Conservation (phyloP, 2,797 vertebrate species). For the Chaetodon trifasciatus region DNA sequence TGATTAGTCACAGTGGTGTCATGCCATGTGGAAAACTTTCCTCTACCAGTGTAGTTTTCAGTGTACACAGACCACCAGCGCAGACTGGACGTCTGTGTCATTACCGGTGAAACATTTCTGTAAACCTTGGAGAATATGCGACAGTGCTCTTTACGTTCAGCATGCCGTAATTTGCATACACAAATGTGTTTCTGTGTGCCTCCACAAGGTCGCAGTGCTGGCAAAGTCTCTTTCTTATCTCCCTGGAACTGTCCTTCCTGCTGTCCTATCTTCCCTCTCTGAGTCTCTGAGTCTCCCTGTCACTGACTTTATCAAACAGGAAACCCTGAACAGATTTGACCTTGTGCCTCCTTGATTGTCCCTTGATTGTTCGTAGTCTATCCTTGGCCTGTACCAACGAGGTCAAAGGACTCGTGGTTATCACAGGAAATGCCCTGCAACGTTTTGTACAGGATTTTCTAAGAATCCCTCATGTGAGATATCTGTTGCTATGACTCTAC, state of each 20-base stretch:
- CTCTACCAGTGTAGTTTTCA: background rate
- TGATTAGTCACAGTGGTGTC: background rate
- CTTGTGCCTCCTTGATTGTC: background rate
- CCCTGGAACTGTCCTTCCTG: slow-evolving; percentile 22
- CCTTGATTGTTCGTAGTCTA: background rate
- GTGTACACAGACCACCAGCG: background rate
- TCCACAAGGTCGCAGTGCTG: slow-evolving; percentile 42
- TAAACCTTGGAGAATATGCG: background rate
- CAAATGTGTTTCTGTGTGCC: slow-evolving; percentile 18
- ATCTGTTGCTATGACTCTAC: slow-evolving; percentile 9
- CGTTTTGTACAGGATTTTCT: background rate
- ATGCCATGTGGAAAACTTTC: background rate
- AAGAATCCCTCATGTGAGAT: background rate
- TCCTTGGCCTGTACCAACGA: background rate
- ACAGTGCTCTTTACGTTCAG: background rate
- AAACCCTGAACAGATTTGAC: background rate
- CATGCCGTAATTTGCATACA: background rate
- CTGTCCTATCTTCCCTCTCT: background rate
- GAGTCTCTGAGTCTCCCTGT: background rate
- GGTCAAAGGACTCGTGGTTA: background rate
- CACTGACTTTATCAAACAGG: background rate
- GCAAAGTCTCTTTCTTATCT: slow-evolving; percentile 13
- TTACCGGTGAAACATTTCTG: background rate
- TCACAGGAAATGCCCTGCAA: background rate
- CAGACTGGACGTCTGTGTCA: background rate